phyloP scores from a whole-genome alignment of 1,140 invertebrate genomes.

The Uloborus diversus region DNA sequence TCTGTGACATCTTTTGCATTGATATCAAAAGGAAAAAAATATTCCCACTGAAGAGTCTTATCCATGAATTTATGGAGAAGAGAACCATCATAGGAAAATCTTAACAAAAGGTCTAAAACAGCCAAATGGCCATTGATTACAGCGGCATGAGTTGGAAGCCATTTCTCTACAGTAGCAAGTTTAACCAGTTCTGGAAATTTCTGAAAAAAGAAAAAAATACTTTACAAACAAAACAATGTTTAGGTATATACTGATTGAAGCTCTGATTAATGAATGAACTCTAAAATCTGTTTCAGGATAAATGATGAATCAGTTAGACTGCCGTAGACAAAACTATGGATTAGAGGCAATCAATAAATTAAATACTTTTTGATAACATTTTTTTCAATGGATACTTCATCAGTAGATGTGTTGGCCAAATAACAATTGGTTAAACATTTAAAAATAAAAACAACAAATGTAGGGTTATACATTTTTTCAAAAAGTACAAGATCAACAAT shows the following conservation, averaged over 20 bases:
- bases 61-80: slow-evolving; percentile 76
- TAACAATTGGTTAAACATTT: too few species aligned
- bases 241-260: too few species aligned
- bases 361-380: too few species aligned
- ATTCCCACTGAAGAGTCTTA: slow-evolving; percentile 79
- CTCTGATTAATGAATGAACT: too few species aligned
- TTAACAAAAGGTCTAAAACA: slow-evolving; percentile 80
- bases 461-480: background rate
- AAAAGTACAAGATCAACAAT: too few species aligned
- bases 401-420: too few species aligned
- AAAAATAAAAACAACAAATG: background rate
- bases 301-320: too few species aligned
- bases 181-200: slow-evolving; percentile 73
- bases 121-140: slow-evolving; percentile 85
- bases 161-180: slow-evolving; percentile 87
- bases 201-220: slow-evolving; percentile 65
- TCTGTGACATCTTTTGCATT: slow-evolving; percentile 89
- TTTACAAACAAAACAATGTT: too few species aligned
- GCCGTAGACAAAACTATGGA: too few species aligned
- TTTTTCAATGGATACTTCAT: too few species aligned
- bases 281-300: too few species aligned
- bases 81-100: slow-evolving; percentile 81
- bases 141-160: slow-evolving; percentile 91
- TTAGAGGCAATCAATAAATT: too few species aligned
- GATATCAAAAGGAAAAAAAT: slow-evolving; percentile 86